These are phyloP conservation scores for Octodonta nipae DNA, from an alignment of 2,888 invertebrate species.

Conservation along the genomic window DNA sequence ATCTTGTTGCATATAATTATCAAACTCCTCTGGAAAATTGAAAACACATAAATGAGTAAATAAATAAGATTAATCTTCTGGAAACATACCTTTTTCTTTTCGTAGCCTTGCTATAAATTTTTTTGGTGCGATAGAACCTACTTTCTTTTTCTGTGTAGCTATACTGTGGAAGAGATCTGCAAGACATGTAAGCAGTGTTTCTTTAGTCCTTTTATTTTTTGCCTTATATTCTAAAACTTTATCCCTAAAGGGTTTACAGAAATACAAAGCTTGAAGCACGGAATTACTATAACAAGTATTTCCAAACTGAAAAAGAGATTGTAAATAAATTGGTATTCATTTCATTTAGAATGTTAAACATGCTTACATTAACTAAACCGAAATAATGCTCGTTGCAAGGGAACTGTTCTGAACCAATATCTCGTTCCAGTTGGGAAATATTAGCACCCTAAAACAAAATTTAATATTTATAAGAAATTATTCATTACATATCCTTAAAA, in stretches of 20 bases:
- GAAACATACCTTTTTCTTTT: constrained; percentile 80
- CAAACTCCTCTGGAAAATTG: constrained; percentile 78
- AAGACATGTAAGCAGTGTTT: constrained; percentile 91
- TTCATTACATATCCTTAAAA: too few species aligned
- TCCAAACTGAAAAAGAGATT: constrained; percentile 65
- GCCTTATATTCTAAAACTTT: constrained; percentile 97
- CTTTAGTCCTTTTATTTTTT: constrained; percentile 88
- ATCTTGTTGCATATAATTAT: constrained; percentile 99
- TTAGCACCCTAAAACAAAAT: constrained; percentile 75
- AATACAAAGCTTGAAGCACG: constrained; percentile 96
- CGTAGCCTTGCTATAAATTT: constrained; percentile 95
- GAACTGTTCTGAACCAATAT: constrained; percentile 96
- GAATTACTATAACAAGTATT: constrained; percentile 99
- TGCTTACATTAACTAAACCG: constrained; percentile 96
- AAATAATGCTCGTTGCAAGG: constrained; percentile 99
- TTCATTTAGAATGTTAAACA: constrained; percentile 5
- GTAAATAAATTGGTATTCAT: constrained; percentile 2
- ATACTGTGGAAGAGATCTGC: constrained; percentile 98
- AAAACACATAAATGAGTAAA: constrained; percentile 1
- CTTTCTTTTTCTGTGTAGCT: constrained; percentile 99
- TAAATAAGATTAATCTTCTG: neutral
- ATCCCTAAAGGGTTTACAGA: constrained; percentile 97
- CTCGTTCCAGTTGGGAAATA: constrained; percentile 97
- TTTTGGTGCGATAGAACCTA: constrained; percentile 98
- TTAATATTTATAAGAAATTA: too few species aligned